These are phyloP conservation scores for Nothura maculosa DNA, from an alignment of 2,797 vertebrate species.

Conservation along the genomic window DNA sequence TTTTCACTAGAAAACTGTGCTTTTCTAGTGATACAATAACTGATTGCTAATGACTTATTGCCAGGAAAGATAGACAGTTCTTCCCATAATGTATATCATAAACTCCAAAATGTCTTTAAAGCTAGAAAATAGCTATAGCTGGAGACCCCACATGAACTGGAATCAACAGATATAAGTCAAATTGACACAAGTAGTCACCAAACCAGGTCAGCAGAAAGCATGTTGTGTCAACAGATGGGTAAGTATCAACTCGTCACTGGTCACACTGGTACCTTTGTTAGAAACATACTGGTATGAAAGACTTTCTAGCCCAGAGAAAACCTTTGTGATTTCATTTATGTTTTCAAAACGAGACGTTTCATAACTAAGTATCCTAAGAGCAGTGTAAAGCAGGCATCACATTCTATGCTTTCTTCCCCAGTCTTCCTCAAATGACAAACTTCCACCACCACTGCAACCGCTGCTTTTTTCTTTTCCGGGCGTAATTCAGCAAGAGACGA, in stretches of 20 bases:
- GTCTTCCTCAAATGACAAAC: neutral
- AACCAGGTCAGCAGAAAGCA: neutral
- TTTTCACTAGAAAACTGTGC: neutral
- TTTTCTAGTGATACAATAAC: neutral
- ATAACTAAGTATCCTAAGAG: neutral
- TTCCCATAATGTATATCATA: neutral
- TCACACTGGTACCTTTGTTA: neutral
- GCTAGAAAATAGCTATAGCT: neutral
- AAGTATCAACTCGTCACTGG: neutral
- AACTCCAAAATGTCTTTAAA: neutral
- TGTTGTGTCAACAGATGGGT: neutral
- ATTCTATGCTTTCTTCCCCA: rapidly evolving
- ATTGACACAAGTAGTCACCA: neutral
- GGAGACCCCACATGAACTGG: neutral
- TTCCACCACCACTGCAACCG: neutral
- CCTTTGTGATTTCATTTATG: neutral
- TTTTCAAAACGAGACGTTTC: neutral
- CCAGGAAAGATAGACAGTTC: neutral
- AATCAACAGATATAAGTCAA: neutral
- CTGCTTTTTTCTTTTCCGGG: neutral
- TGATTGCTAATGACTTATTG: neutral
- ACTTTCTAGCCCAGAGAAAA: neutral
- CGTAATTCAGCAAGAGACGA: neutral
- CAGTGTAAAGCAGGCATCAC: neutral
- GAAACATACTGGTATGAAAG: rapidly evolving